Conservation (phyloP, 2,797 vertebrate genomes). For the Gymnothorax reevesii region DNA sequence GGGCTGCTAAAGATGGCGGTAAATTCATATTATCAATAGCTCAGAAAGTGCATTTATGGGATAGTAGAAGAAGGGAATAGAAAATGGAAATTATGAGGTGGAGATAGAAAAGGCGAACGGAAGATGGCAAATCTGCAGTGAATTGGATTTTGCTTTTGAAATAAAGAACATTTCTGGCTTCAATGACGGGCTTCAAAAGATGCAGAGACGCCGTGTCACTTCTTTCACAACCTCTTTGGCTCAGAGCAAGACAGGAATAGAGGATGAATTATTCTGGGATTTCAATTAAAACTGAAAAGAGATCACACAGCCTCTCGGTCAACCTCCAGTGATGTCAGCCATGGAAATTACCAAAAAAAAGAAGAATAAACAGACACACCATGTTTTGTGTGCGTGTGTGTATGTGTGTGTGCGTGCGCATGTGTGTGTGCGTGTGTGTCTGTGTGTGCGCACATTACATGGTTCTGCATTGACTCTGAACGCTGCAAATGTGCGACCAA, state of each 20-base stretch:
- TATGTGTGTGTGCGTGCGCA: too few relatives aligned
- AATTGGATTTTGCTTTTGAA: conserved; percentile 63
- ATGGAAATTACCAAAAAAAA: background rate
- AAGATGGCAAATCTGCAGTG: conserved; percentile 59
- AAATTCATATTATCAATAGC: conserved; percentile 44
- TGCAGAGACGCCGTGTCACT: conserved; percentile 41
- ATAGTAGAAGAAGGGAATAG: background rate
- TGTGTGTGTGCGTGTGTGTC: conserved; percentile 10
- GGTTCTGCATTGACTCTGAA: background rate
- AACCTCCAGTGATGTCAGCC: background rate
- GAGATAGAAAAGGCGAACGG: conserved; percentile 45
- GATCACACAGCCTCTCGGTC: conserved; percentile 13
- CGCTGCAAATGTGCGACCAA: too few relatives aligned
- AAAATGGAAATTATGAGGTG: background rate
- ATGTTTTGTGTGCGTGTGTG: conserved; percentile 6
- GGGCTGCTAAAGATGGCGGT: background rate
- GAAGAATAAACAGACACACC: too few relatives aligned
- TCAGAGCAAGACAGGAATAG: conserved; percentile 59
- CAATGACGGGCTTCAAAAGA: conserved; percentile 75
- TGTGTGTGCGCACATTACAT: conserved; percentile 19
- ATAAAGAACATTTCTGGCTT: conserved; percentile 64
- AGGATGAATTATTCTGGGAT: conserved; percentile 66
- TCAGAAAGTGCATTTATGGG: background rate
- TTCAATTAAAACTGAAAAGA: conserved; percentile 75
- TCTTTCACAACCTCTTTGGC: conserved; percentile 48